Base-by-base conservation (phyloP, 1,140 invertebrate species). In the Drosophila bocki region DNA sequence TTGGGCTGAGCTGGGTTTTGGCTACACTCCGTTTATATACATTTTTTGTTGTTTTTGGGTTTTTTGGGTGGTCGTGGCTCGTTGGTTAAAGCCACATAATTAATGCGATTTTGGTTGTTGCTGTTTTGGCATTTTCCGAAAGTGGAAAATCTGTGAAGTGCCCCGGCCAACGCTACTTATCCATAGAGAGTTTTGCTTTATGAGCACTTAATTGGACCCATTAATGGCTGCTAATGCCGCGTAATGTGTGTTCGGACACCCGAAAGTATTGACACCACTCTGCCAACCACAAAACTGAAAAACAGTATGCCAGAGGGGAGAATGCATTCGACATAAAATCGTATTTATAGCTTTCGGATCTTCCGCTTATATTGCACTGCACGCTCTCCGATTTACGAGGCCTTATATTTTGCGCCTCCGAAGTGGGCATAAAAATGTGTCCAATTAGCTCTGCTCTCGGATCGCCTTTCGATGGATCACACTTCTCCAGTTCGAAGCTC, bases 141-240 rank as follows among this genome's bases (percentile, higher is more conserved):
- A 47, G 51, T 48, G 45, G 50, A 61, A 75, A 69, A 78, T 75
- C 69, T 39, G 47, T 35, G 39, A 63, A 39, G 19, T 39, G 53
- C 2, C 19, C 19, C 45, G 26, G 44, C 51, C 58, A 51, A 13
- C 12, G 41, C 50, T 59, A 65, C 48, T 54, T 67, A n/a, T 17
- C 41, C 37, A 44, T 17, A 35, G 57, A 41, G 44, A 45, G 60
- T 22, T 74, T 83, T 83, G 84, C 64, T 90, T 88, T 88, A 88
- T 70, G 78, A 65, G 72, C 85, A 71, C 84, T 81, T 79, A 88
- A 88, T 90, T 69, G 84, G 57, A 50, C 48, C 77, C 81, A 85
- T 88, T 90, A 90, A 90, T 85, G 39, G 51, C 39, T 50, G 50
- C 71, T 84, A 87, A 87, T 83, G 83, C 48, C 65, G 41, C 51